These are phyloP conservation scores for Callospermophilus lateralis DNA, from an alignment of 2,113 vertebrate species.

Conservation along the genomic window DNA sequence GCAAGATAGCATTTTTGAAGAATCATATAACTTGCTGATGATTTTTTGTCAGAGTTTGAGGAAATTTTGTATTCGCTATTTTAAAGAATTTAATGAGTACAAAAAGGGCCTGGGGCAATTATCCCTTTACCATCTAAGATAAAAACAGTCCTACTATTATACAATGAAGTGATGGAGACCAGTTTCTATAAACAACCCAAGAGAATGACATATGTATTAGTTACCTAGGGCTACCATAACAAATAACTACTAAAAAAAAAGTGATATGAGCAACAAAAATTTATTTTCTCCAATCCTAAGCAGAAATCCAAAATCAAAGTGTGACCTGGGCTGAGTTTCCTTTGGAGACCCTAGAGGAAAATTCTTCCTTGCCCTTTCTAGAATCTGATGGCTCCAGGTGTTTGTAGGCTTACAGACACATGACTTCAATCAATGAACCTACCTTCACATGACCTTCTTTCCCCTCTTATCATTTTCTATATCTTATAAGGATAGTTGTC, in stretches of 20 bases:
- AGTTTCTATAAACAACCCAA: neutral
- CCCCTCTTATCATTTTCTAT: neutral
- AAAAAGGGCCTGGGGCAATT: neutral
- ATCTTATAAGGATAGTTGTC: neutral
- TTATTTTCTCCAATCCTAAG: neutral
- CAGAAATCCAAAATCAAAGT: neutral
- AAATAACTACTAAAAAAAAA: neutral
- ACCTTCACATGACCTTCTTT: neutral
- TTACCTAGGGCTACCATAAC: neutral
- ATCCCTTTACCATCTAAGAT: neutral
- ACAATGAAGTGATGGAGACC: neutral
- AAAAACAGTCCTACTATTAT: conserved; percentile 23
- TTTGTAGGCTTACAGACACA: neutral
- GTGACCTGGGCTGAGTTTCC: accelerated
- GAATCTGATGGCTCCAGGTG: too few relatives aligned
- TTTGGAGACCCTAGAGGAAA: neutral
- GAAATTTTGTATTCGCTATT: neutral
- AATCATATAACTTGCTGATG: conserved; percentile 38
- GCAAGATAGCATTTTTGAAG: neutral
- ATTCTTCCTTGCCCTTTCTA: neutral
- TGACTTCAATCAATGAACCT: neutral
- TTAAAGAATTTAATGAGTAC: conserved; percentile 30
- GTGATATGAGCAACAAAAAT: neutral
- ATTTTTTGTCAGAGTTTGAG: conserved; percentile 38
- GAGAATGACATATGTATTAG: neutral